Evolutionary conservation across 2,888 invertebrate species (phyloP).

Genomic region (Synergus japonicus): DNA sequence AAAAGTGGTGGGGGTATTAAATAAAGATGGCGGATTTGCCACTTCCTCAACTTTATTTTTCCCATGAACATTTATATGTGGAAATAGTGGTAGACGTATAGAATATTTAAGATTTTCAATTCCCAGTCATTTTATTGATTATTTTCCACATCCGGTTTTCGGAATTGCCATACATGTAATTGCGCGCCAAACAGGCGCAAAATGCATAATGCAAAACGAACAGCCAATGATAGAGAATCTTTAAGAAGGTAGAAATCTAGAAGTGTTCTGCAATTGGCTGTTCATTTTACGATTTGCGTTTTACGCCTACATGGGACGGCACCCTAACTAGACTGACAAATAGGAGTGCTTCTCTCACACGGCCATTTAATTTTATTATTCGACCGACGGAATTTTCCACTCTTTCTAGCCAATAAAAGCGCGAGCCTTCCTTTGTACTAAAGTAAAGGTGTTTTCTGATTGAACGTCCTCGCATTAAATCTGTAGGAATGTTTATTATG

Average conservation of each 20-base stretch:
- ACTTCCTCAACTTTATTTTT: conserved; percentile 6
- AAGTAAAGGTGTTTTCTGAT: background rate
- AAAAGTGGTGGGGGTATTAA: background rate
- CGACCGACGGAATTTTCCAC: background rate
- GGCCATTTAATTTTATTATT: background rate
- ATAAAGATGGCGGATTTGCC: background rate
- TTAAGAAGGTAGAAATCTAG: too few relatives aligned
- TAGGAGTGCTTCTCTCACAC: background rate
- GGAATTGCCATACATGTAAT: background rate
- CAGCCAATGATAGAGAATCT: too few relatives aligned
- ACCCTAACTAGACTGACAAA: background rate
- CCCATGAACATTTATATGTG: background rate
- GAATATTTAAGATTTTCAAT: background rate
- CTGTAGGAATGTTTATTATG: background rate
- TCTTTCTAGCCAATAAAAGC: background rate
- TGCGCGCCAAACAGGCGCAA: conserved; percentile 1
- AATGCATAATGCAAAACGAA: too few relatives aligned
- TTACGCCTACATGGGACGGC: too few relatives aligned
- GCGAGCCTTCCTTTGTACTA: background rate
- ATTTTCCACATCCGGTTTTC: conserved; percentile 6
- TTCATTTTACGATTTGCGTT: too few relatives aligned
- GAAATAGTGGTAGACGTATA: too few relatives aligned
- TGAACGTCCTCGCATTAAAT: background rate
- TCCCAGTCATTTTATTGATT: background rate
- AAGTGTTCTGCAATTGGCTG: too few relatives aligned